phyloP scores from a whole-genome alignment of 2,888 invertebrate species.

The Electrophaes corylata region DNA sequence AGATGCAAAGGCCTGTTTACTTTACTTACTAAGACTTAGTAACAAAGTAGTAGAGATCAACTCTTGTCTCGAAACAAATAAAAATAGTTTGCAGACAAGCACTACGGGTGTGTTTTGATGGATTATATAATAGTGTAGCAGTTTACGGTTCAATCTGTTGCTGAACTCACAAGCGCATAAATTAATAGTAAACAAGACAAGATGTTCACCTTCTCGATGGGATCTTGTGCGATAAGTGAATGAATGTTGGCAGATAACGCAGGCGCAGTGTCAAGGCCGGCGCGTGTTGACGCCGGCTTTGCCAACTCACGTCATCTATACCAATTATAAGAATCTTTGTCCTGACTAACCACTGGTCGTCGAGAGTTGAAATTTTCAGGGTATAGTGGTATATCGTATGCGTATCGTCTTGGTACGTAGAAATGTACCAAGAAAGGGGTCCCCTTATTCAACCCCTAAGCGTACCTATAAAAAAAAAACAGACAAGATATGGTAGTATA shows the following conservation, averaged over 20 bases:
- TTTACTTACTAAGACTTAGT: too few relatives aligned
- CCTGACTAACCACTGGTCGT: too few relatives aligned
- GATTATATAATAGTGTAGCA: conserved; percentile 11
- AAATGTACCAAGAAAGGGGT: too few relatives aligned
- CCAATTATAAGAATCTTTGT: too few relatives aligned
- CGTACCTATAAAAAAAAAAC: too few relatives aligned
- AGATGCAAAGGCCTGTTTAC: too few relatives aligned
- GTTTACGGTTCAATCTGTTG: conserved; percentile 16
- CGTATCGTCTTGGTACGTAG: too few relatives aligned
- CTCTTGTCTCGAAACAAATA: neutral
- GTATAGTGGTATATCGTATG: too few relatives aligned
- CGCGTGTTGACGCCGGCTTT: conserved; percentile 46
- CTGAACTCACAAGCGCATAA: conserved; percentile 11
- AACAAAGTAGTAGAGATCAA: neutral
- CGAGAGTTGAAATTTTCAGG: too few relatives aligned
- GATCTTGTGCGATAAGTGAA: conserved; percentile 52
- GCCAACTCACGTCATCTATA: conserved; percentile 47
- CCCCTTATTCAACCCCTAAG: too few relatives aligned
- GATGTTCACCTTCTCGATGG: conserved; percentile 22
- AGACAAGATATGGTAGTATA: too few relatives aligned
- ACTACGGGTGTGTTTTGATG: neutral
- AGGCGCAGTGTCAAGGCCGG: conserved; percentile 70
- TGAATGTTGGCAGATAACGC: conserved; percentile 69
- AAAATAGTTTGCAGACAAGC: neutral
- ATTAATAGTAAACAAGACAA: conserved; percentile 29